These are phyloP conservation scores for Bubo bubo DNA, from an alignment of 2,113 vertebrate genomes.

Conservation along the genomic window DNA sequence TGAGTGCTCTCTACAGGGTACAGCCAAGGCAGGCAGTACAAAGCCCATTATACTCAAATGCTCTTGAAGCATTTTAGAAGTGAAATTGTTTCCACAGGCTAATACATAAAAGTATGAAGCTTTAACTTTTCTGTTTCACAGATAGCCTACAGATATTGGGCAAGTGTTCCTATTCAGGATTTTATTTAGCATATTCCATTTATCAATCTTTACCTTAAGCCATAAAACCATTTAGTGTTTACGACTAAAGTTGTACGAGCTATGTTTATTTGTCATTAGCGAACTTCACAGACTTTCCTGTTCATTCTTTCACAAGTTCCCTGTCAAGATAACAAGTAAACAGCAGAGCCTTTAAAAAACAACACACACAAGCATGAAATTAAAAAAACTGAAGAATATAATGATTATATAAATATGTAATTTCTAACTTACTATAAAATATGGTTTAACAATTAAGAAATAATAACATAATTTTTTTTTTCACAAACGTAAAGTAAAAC, in stretches of 20 bases:
- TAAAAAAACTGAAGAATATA: background rate
- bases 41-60: slow-evolving; percentile 85
- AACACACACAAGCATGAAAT: background rate
- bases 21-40: slow-evolving; percentile 76
- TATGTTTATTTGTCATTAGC: slow-evolving; percentile 62
- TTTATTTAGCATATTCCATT: slow-evolving; percentile 82
- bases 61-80: slow-evolving; percentile 81
- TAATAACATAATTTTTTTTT: background rate
- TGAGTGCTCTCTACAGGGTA: slow-evolving; percentile 81
- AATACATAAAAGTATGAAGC: slow-evolving; percentile 74
- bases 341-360: background rate
- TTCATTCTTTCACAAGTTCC: background rate
- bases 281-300: slow-evolving; percentile 28
- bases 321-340: background rate
- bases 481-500: background rate
- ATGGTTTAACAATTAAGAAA: background rate
- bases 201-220: slow-evolving; percentile 81
- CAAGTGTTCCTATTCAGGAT: slow-evolving; percentile 52
- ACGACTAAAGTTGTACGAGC: slow-evolving; percentile 50
- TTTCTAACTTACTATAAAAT: background rate
- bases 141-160: slow-evolving; percentile 71
- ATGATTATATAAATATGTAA: background rate
- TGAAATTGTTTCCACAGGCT: slow-evolving; percentile 81
- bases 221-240: slow-evolving; percentile 78
- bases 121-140: slow-evolving; percentile 69